phyloP scores from a whole-genome alignment of 2,113 vertebrate species.

The Crotalus viridis region DNA sequence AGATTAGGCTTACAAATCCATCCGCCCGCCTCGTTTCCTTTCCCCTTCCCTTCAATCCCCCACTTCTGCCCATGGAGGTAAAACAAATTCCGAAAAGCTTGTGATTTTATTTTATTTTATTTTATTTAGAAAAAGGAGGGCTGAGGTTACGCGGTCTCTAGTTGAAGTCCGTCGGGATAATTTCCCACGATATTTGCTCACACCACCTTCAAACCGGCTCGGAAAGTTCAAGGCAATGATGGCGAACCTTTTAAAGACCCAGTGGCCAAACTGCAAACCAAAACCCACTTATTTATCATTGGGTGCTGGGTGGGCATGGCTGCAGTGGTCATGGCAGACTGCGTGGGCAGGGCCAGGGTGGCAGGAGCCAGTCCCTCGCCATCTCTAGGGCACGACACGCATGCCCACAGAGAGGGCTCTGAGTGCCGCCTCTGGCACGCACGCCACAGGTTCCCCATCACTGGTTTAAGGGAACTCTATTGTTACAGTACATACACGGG shows the following conservation, averaged over 20 bases:
- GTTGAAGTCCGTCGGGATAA: constrained; percentile 11
- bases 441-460: too few relatives aligned
- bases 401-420: too few relatives aligned
- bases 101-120: neutral
- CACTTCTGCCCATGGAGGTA: constrained; percentile 29
- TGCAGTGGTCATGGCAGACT: too few relatives aligned
- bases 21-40: neutral
- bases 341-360: too few relatives aligned
- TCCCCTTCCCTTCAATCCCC: constrained; percentile 16
- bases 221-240: neutral
- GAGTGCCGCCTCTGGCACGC: too few relatives aligned
- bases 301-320: too few relatives aligned
- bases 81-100: constrained; percentile 5
- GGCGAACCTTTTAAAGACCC: too few relatives aligned
- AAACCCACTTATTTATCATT: too few relatives aligned
- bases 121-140: neutral
- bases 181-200: neutral
- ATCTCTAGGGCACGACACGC: too few relatives aligned
- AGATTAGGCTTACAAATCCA: constrained; percentile 54
- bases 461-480: neutral
- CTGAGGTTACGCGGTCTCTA: neutral
- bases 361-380: too few relatives aligned
- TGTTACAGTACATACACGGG: neutral
- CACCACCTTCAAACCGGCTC: neutral
- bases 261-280: too few relatives aligned